Base-by-base conservation (phyloP, 2,888 invertebrate species). In the Muscina levida region DNA sequence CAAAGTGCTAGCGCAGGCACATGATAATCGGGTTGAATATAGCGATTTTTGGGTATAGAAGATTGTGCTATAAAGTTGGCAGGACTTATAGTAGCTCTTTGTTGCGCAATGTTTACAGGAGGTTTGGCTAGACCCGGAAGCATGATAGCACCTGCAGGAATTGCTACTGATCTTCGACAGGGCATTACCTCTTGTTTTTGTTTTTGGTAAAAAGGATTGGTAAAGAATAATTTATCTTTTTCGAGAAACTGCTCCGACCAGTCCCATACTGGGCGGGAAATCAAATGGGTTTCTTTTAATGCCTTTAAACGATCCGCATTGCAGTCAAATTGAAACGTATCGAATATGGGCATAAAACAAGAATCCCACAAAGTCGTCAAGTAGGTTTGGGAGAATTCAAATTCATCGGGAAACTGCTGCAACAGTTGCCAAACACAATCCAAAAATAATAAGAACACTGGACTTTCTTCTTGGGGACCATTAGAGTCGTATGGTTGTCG, bases 341-440 rank as follows among this genome's bases (percentile, higher is more conserved):
- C 97, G 87, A 97, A 97, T 68, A 98, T 92, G 11, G 97, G 96
- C 84, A 97, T 92, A 86, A 97, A 95, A 13, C 95, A 93, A 37
- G 95, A 93, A 91, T 98, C 98, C 97, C 98, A 98, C 26, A 98
- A 89, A 0, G 97, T 95, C 0, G 97, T 97, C 84, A 99, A 93
- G 91, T 97, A 97, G 0, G 96, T 96, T 91, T 97, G 97, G 17
- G 97, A 95, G 91, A 96, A 97, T 91, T 97, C 96, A 91, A 98
- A 98, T 84, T 95, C 94, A 0, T 94, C 92, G 0, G 97, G 97
- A 91, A 94, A 97, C 91, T 98, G 98, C 85, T 94, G 94, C 84
- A 94, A 91, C 68, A 98, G 91, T 91, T 98, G 98, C 96, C 97
- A 97, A 72, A 95, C 95, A 90, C 97, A 97, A 91, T 99, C 98